phyloP scores from a whole-genome alignment of 1,140 invertebrate genomes.

The Bursaphelenchus mucronatus region DNA sequence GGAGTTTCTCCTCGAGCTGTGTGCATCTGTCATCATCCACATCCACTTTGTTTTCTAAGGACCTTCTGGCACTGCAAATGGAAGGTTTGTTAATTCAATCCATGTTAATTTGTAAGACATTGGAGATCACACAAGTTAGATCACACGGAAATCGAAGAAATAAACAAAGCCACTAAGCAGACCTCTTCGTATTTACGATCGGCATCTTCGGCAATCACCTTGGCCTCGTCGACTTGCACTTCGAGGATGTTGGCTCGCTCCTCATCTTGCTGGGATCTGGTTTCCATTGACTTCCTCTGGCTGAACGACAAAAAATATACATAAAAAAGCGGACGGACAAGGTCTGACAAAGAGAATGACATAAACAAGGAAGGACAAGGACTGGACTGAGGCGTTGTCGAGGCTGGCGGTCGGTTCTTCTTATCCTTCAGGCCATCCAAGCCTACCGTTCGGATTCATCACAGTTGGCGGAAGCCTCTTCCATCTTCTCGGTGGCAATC shows the following conservation, averaged over 20 bases:
- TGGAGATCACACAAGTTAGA: constrained; percentile 7
- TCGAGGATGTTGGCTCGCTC: constrained; percentile 89
- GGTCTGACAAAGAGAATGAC: constrained; percentile 15
- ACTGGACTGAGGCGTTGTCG: constrained; percentile 23
- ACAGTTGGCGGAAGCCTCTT: constrained; percentile 94
- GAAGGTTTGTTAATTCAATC: constrained; percentile 1
- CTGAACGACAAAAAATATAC: constrained; percentile 30
- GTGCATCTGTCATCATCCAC: constrained; percentile 61
- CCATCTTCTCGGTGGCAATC: constrained; percentile 90
- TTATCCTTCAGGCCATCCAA: neutral
- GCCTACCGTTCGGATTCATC: constrained; percentile 96
- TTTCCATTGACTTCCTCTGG: constrained; percentile 89
- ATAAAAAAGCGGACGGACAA: constrained; percentile 27
- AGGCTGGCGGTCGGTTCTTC: constrained; percentile 15
- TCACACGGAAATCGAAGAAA: constrained; percentile 5
- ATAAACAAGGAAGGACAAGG: constrained; percentile 21
- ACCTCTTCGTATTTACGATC: constrained; percentile 99
- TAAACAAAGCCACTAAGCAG: constrained; percentile 23
- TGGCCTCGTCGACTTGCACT: constrained; percentile 87
- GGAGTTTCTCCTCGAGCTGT: constrained; percentile 59
- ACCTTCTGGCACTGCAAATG: constrained; percentile 58
- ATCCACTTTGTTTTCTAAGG: constrained; percentile 57
- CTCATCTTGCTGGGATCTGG: constrained; percentile 96
- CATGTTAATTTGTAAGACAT: neutral
- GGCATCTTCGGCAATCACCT: constrained; percentile 93